A percentile compares a stretch with the other conserved stretches of the same genome.
phyloP scores from a whole-genome alignment of 1,140 invertebrate genomes.

The Trichonephila clavata region DNA sequence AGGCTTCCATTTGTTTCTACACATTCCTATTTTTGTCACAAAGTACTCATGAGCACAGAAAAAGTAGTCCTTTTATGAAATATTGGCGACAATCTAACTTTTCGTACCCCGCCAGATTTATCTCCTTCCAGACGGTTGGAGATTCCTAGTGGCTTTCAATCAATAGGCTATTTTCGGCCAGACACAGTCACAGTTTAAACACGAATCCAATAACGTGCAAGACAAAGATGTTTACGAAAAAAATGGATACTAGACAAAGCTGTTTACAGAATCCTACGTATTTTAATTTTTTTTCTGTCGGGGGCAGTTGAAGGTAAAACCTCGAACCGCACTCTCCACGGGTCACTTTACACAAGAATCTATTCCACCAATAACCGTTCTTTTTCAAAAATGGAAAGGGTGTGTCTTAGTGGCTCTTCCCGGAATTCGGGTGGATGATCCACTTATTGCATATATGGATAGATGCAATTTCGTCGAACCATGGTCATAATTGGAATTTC shows the following conservation, averaged over 20 bases:
- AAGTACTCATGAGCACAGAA: not conserved
- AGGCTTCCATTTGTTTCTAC: not conserved
- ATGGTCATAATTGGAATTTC: not conserved
- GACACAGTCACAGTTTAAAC: not conserved
- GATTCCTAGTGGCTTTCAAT: not conserved
- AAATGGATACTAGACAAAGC: slow-evolving; percentile 19
- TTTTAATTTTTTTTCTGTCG: not conserved
- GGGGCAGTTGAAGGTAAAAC: not conserved
- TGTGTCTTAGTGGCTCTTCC: not conserved
- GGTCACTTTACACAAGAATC: slow-evolving; percentile 4
- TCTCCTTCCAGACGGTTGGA: not conserved
- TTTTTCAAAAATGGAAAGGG: not conserved
- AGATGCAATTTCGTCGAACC: not conserved
- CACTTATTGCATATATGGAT: not conserved
- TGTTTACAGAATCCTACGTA: not conserved
- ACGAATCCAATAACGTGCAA: not conserved
- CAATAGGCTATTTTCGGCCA: not conserved
- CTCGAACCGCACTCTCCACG: not conserved
- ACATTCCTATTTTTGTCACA: not conserved
- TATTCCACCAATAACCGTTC: slow-evolving; percentile 6
- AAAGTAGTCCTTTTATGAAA: not conserved
- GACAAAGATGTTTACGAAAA: not conserved
- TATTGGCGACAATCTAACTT: not conserved
- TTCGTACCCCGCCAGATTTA: not conserved
- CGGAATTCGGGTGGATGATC: slow-evolving; percentile 1